Percentiles rank a stretch among this genome's conserved stretches.
Conservation (phyloP, 2,113 vertebrate genomes). For the Poeciliopsis turrubarensis region DNA sequence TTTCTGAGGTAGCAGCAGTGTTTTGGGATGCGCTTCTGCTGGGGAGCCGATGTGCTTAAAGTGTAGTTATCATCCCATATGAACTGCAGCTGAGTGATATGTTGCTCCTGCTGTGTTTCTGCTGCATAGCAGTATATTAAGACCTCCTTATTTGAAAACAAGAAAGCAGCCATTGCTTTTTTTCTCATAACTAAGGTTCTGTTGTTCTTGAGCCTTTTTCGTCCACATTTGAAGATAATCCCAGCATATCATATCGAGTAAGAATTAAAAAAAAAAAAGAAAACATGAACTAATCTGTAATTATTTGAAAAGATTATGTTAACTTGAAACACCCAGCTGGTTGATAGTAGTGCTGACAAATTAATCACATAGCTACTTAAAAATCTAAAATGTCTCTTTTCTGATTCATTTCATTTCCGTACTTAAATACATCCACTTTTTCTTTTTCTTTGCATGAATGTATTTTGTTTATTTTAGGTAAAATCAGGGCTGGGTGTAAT, state of each 20-base stretch:
- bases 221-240: not conserved
- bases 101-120: not conserved
- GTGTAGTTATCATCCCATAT: slow-evolving; percentile 21
- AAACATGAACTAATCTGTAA: too few relatives aligned
- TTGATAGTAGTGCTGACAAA: too few relatives aligned
- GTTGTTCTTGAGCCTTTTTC: not conserved
- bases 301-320: too few relatives aligned
- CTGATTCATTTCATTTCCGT: too few relatives aligned
- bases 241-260: not conserved
- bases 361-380: too few relatives aligned
- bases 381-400: too few relatives aligned
- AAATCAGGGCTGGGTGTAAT: too few relatives aligned
- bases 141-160: not conserved
- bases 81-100: slow-evolving; percentile 23
- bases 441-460: too few relatives aligned
- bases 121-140: not conserved
- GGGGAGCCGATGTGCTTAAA: slow-evolving; percentile 14
- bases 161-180: not conserved
- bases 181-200: not conserved
- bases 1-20: slow-evolving; percentile 17
- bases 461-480: too few relatives aligned
- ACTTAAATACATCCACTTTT: too few relatives aligned
- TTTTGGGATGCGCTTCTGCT: slow-evolving; percentile 13
- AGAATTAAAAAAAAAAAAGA: too few relatives aligned
- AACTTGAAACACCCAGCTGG: too few relatives aligned